Percentiles rank a stretch among this genome's conserved stretches.
Conservation (phyloP, 2,797 vertebrate genomes). For the Telmatherina bonti region DNA sequence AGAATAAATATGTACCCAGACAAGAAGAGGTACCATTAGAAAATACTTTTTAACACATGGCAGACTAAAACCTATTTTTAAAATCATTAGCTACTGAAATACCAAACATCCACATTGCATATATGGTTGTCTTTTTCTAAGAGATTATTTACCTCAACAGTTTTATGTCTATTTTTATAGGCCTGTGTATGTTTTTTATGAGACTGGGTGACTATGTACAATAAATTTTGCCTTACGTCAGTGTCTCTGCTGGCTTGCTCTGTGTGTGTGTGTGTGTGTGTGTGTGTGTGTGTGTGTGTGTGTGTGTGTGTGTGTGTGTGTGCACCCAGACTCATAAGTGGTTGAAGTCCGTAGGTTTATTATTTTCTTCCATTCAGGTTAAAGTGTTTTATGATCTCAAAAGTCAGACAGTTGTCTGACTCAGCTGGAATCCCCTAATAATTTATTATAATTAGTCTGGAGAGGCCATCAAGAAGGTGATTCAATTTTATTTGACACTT, state of each 20-base stretch:
- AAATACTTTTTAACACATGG: not conserved
- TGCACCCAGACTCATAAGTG: slow-evolving; percentile 10
- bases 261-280: not conserved
- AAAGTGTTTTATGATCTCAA: slow-evolving; percentile 57
- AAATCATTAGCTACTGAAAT: too few relatives aligned
- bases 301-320: slow-evolving; percentile 2
- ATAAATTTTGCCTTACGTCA: slow-evolving; percentile 40
- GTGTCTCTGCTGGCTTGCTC: not conserved
- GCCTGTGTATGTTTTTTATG: slow-evolving; percentile 36
- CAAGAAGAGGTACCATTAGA: too few relatives aligned
- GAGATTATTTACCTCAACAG: slow-evolving; percentile 6
- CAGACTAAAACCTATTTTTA: too few relatives aligned
- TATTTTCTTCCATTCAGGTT: slow-evolving; percentile 46
- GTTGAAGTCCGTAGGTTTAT: slow-evolving; percentile 59
- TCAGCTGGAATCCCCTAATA: slow-evolving; percentile 43
- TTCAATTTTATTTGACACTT: not conserved
- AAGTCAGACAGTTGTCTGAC: slow-evolving; percentile 50
- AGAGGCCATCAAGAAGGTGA: not conserved
- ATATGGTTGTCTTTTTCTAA: not conserved
- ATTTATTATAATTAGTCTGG: slow-evolving; percentile 31
- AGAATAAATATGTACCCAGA: not conserved
- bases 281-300: not conserved
- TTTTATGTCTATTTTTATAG: slow-evolving; percentile 6
- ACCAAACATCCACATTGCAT: not conserved
- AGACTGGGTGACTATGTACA: slow-evolving; percentile 11